Evolutionary conservation across 1,140 invertebrate genomes (phyloP).

Genomic region (Centruroides vittatus): DNA sequence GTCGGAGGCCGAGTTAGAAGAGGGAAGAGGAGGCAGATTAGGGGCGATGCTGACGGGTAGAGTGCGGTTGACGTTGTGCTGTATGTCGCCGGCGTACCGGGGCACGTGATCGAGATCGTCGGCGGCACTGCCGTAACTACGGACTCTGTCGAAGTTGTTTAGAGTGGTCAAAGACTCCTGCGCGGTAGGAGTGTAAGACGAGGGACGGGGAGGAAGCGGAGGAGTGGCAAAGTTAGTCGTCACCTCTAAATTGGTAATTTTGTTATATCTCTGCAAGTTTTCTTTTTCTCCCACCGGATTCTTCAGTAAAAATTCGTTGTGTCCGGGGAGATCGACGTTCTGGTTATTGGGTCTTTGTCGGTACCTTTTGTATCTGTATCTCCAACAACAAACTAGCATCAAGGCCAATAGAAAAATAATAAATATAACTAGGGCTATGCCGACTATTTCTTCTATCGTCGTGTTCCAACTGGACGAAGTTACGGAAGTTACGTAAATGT

Average conservation of each 20-base stretch:
- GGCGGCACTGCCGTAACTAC: conserved; percentile 80
- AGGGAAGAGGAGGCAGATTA: conserved; percentile 26
- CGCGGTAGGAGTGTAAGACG: conserved; percentile 49
- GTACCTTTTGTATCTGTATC: conserved; percentile 6
- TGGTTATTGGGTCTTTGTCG: conserved; percentile 8
- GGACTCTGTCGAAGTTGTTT: conserved; percentile 54
- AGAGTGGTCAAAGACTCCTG: conserved; percentile 55
- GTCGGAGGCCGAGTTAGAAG: conserved; percentile 8
- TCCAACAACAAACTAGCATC: conserved; percentile 20
- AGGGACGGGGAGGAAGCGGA: conserved; percentile 51
- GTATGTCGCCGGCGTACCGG: conserved; percentile 49
- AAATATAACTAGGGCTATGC: conserved; percentile 41
- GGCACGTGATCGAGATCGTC: conserved; percentile 82
- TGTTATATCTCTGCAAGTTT: conserved; percentile 9
- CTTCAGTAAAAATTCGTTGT: conserved; percentile 24
- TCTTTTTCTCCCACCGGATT: conserved; percentile 25
- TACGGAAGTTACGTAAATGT: conserved; percentile 32
- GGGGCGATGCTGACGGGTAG: conserved; percentile 26
- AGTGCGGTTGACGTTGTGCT: conserved; percentile 30
- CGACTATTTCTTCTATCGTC: conserved; percentile 41
- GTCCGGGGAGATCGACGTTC: conserved; percentile 5
- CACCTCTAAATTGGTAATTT: conserved; percentile 24
- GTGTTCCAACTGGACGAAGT: conserved; percentile 46
- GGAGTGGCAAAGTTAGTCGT: conserved; percentile 27
- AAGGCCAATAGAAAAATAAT: conserved; percentile 37